Base-by-base conservation (phyloP, 2,888 invertebrate species). In the Drymonia ruficornis region DNA sequence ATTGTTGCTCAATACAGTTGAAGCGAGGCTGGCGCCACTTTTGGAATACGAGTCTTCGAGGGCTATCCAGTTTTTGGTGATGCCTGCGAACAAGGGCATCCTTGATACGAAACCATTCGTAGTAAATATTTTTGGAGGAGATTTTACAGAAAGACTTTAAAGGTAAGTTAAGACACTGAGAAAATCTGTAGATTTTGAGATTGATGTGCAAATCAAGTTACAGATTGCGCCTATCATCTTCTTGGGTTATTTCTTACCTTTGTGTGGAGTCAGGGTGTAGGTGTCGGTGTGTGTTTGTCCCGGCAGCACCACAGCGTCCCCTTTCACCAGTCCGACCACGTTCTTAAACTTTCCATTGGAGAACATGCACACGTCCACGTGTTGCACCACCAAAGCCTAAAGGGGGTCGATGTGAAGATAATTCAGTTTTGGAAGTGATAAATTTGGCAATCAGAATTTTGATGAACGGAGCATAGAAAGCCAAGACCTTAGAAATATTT, bases 271-370 rank as follows among this genome's bases (percentile, higher is more conserved):
- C 15, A 97, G 87, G 0, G 92, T 93, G 80, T 95, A 96, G 5
- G 93, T 94, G 62, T 95, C 94, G 18, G 94, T 94, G 44, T 96
- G 86, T 0, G 92, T 93, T 19, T 94, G 94, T 0, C 95, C 95
- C 0, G 96, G 95, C 38, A 94, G 85, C 7, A 97, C 93, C 0
- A 96, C 96, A 59, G 93, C 94, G 56, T 94, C 93, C 45, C 83
- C 93, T 74, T 78, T 84, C 9, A 94, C 89, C 46, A 94, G 83
- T 1, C 97, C 97, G 1, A 98, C 97, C n/a, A 97, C 95, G 83
- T 98, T 98, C 89, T 98, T 98, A 91, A 98, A 98, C 87, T 98
- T 98, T 0, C 98, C 98, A 76, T 98, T 97, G 67, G 98, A 98
- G 88, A 98, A 97, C 96, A 98, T 98, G 86, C 98, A 98, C 0